Evolutionary conservation across 2,888 invertebrate species (phyloP).

Genomic region (Drosophila hamatofila): DNA sequence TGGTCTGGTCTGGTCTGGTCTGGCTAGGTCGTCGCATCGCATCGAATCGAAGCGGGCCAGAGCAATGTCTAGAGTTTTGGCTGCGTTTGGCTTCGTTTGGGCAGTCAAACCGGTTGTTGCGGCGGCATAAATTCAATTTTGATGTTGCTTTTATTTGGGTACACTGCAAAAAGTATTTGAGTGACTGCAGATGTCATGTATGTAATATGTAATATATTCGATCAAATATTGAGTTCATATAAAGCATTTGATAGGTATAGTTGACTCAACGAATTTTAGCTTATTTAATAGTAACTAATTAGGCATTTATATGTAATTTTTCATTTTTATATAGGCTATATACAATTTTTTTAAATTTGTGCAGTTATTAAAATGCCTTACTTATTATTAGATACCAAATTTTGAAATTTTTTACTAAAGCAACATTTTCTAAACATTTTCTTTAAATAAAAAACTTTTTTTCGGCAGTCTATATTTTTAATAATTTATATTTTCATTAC

Average conservation of each 20-base stretch:
- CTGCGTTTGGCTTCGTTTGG: constrained; percentile 10
- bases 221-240: neutral
- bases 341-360: neutral
- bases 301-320: neutral
- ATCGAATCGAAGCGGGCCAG: constrained; percentile 7
- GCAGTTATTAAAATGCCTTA: too few relatives aligned
- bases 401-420: too few relatives aligned
- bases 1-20: neutral
- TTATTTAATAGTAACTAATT: neutral
- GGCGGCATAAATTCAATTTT: constrained; percentile 3
- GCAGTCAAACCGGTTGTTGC: constrained; percentile 27
- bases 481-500: too few relatives aligned
- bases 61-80: constrained; percentile 44
- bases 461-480: too few relatives aligned
- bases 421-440: too few relatives aligned
- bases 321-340: neutral
- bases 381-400: too few relatives aligned
- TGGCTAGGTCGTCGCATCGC: constrained; percentile 9
- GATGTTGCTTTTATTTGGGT: neutral
- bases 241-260: neutral
- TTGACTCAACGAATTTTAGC: neutral
- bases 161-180: neutral
- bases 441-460: too few relatives aligned
- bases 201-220: neutral
- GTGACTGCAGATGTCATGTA: neutral